Base-by-base conservation (phyloP, 2,113 vertebrate species). In the Phalacrocorax pelagicus region DNA sequence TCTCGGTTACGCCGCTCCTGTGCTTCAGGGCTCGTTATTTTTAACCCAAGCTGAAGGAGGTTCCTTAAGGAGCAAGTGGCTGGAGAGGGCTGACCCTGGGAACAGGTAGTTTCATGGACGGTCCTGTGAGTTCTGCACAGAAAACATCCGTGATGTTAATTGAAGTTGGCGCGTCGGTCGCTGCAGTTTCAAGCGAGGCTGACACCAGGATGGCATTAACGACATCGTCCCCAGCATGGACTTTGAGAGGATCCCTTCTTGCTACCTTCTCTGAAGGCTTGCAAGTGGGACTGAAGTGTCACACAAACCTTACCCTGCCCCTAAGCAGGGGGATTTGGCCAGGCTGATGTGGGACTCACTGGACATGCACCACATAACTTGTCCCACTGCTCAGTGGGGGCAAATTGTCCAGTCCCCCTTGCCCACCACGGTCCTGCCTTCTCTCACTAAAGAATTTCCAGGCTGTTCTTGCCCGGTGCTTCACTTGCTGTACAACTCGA, bases 381-480 rank as follows among this genome's bases (percentile, higher is more conserved):
- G 22, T 62, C 32, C 69, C 47, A 3, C 4, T 0, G 1, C 46
- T 58, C 51, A 15, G 14, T 1, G 8, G 0, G 11, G 38, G 13
- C 38, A 52, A 29, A 40, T n/a, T 30, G 12, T 16, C 80, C 44
- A 6, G 51, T 10, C 47, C 59, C 4, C 42, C 22, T 42, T 67
- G 55, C 47, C 71, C 71, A 4, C 20, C 6, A 2, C 15, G 58
- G n/a, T 61, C 22, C n/a, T 36, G 58, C 58, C 58, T 15, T 36
- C 58, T 61, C 58, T 59, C 34, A 0, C 22, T 10, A 22, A 26
- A 24, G 44, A 20, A 17, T 21, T 94, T 66, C 19, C 38, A 73
- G 19, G 9, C 55, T 69, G 14, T 13, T 87, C 51, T 81, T 83
- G 38, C 12, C 22, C 15, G 22, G 12, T 63, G 42, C 57, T 81